These are phyloP conservation scores for Cnemophilus loriae DNA, from an alignment of 2,113 vertebrate genomes.

Conservation along the genomic window DNA sequence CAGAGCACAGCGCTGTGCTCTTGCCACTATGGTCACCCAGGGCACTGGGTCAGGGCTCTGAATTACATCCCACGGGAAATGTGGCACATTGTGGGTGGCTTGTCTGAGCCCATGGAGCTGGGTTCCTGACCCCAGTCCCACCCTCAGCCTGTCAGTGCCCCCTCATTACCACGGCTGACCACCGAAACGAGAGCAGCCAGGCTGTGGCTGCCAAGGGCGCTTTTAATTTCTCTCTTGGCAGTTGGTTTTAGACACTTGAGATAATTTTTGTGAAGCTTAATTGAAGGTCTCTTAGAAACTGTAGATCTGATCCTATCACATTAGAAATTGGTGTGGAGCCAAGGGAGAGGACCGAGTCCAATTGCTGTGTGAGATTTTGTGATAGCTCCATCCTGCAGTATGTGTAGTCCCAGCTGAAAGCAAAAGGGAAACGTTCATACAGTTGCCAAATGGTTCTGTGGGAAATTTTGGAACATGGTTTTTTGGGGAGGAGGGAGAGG, in stretches of 20 bases:
- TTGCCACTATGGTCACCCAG: not conserved
- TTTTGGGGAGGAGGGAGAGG: not conserved
- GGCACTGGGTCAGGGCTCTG: not conserved
- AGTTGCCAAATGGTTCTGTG: not conserved
- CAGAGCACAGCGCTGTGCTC: not conserved
- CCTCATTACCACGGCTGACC: conserved; percentile 35
- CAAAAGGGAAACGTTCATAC: not conserved
- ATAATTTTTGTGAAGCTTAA: conserved; percentile 52
- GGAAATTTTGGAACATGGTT: not conserved
- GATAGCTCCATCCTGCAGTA: conserved; percentile 15
- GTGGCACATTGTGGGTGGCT: not conserved
- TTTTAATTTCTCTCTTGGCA: conserved; percentile 55
- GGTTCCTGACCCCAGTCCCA: not conserved
- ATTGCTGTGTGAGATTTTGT: conserved; percentile 33
- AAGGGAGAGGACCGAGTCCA: conserved; percentile 10
- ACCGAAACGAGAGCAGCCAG: conserved; percentile 14
- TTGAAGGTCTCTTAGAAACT: conserved; percentile 54
- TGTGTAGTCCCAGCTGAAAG: conserved; percentile 8
- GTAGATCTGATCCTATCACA: conserved; percentile 32
- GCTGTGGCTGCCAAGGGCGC: conserved; percentile 24
- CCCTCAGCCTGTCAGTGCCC: not conserved
- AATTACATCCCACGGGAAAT: not conserved
- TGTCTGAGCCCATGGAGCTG: not conserved
- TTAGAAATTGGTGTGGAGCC: conserved; percentile 29
- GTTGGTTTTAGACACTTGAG: conserved; percentile 46